Percentiles rank a stretch among this genome's conserved stretches.
These are phyloP conservation scores for Asbolus verrucosus DNA, from an alignment of 1,140 invertebrate species.

Conservation along the genomic window DNA sequence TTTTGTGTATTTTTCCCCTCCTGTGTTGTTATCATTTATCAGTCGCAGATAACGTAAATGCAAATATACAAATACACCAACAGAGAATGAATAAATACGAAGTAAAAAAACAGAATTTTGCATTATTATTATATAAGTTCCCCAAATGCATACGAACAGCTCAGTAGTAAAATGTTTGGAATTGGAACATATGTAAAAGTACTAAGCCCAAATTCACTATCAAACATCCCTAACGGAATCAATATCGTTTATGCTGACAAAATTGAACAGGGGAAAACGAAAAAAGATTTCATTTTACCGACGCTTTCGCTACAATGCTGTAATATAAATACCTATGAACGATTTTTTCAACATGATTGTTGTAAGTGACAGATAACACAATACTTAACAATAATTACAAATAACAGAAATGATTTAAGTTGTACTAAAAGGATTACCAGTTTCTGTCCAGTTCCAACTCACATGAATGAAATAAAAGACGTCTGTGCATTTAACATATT, in stretches of 20 bases:
- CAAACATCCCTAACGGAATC: constrained; percentile 27
- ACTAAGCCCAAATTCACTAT: constrained; percentile 30
- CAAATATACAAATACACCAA: too few species aligned
- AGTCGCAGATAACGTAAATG: too few species aligned
- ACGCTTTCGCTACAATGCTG: constrained; percentile 1
- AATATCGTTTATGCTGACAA: constrained; percentile 30
- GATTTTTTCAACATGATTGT: too few species aligned
- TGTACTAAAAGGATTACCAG: constrained; percentile 22
- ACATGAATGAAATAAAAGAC: neutral
- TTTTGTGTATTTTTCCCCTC: constrained; percentile 7
- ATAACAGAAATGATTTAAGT: constrained; percentile 16
- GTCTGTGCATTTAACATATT: constrained; percentile 1
- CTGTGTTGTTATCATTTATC: too few species aligned
- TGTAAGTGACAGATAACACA: too few species aligned
- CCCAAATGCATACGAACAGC: neutral
- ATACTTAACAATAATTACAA: constrained; percentile 1
- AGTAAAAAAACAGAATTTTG: too few species aligned
- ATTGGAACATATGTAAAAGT: constrained; percentile 31
- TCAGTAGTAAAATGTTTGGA: constrained; percentile 18
- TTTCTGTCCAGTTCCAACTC: neutral
- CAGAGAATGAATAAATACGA: too few species aligned
- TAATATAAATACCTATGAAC: too few species aligned
- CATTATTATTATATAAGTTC: neutral
- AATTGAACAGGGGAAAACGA: constrained; percentile 16
- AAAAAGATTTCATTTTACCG: constrained; percentile 21